Evolutionary conservation across 2,888 invertebrate species (phyloP), one percentile per base, ranked within the genome.

Genomic region (Punctoribates punctum): DNA sequence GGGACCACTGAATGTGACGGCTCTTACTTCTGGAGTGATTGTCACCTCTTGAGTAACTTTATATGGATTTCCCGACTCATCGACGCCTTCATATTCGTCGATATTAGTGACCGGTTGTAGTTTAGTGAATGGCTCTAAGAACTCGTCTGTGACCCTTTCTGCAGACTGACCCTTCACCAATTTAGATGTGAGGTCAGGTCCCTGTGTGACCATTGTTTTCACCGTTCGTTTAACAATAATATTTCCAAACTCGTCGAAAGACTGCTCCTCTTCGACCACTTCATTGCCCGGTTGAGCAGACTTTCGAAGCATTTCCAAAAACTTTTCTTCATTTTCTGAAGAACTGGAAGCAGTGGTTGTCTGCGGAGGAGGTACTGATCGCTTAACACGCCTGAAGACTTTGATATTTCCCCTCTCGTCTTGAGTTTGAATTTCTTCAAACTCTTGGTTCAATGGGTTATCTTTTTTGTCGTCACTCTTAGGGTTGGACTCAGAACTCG

Each of bases 341-440:
- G 25, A 72, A 72, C 48, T 25, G 46, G 72, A 25, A 48, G 46
- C 48, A 15, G 25, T 23, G 1, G 34, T 29, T 60, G 65, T 67
- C 65, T 17, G 65, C 42, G 46, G 72, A 15, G 42, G 46, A 25
- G 57, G 54, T n/a, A 75, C 27, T 67, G 20, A 20, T 4, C 70
- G 67, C 29, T 75, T 75, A 6, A 87, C 84, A 0, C 86, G 84
- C 77, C 85, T 82, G 79, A 84, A 86, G 1, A 86, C 82, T 79
- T 86, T 86, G 20, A 88, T 85, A 80, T 88, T 88, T 11, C 88
- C 87, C 78, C 84, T 83, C 54, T 83, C 84, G 80, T 87, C 87
- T 1, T 85, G 82, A 79, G 86, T 86, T 81, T 86, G 84, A 23
- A 84, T 85, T 82, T 87, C 87, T 76, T 85, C 83, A 17, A 85